Evolutionary conservation across 2,888 invertebrate genomes (phyloP), one percentile per base, ranked within the genome.

Genomic region (Pheosia tremula): DNA sequence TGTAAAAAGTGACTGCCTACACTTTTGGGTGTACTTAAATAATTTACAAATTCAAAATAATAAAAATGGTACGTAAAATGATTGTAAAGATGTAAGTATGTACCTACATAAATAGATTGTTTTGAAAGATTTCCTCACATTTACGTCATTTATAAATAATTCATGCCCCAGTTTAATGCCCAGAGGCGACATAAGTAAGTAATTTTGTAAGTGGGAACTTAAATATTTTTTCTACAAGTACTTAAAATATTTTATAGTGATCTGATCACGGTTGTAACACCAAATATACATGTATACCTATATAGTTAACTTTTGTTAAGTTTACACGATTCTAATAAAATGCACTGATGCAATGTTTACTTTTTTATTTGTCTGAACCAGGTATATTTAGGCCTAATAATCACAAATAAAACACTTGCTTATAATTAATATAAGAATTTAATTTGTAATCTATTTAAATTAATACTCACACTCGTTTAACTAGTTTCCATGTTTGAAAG

Each of bases 231-330:
- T 41, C 41, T 41, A 41, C 5, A 41, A 7, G 5, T 47, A 4
- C n/a, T 47, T 60, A 57, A 53, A 24, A 61, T 60, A 62, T 52
- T 60, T 63, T 73, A 68, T 53, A 64, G 82, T 86, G 83, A 86
- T 85, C 57, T 67, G 78, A 84, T 83, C 85, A 81, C 81, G 39
- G 60, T 71, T 66, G 59, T 72, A 69, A 73, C 79, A 84, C 86
- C 85, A 86, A 86, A 86, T 79, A 56, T 72, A 66, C 73, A 70
- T 72, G 72, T 69, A 70, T 72, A 65, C 68, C 73, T 75, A 71
- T 59, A 24, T 24, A 24, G 24, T 74, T 68, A 59, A 62, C 63
- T 58, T 70, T 65, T 71, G 68, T 76, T 82, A 80, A 69, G 75
- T 80, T 82, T 77, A 55, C 71, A 74, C 69, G 39, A 70, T 76